Evolutionary conservation across 2,888 invertebrate genomes (phyloP).

Genomic region (Norana najaformis): DNA sequence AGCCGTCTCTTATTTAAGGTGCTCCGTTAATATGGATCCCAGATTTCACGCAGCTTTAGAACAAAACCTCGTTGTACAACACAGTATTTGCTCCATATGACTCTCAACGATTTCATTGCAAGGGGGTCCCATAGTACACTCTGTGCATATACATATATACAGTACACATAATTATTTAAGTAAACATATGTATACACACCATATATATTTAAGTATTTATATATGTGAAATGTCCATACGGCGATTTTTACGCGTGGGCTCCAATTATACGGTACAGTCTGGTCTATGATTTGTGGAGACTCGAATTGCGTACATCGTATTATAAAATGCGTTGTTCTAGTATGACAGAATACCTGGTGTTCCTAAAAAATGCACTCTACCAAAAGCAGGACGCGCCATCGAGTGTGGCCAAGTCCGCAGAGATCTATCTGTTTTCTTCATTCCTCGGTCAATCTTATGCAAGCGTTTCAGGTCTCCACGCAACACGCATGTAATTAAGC

Average conservation of each 20-base stretch:
- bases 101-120: background rate
- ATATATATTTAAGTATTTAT: background rate
- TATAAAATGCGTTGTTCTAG: background rate
- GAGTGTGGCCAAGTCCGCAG: too few species aligned
- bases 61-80: background rate
- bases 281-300: background rate
- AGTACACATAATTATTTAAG: too few species aligned
- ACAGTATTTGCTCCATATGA: background rate
- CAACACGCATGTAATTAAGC: background rate
- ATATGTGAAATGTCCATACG: background rate
- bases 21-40: background rate
- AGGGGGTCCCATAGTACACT: too few species aligned
- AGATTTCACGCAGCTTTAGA: too few species aligned
- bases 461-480: background rate
- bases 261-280: background rate
- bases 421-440: background rate
- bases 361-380: background rate
- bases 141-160: too few species aligned
- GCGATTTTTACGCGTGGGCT: background rate
- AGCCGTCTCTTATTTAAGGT: background rate
- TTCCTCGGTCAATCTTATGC: background rate
- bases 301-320: background rate
- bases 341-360: background rate
- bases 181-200: too few species aligned
- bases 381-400: too few species aligned